Evolutionary conservation across 2,113 vertebrate species (phyloP), one percentile per base, ranked within the genome.

Genomic region (Boulengeromyrus knoepffleri): DNA sequence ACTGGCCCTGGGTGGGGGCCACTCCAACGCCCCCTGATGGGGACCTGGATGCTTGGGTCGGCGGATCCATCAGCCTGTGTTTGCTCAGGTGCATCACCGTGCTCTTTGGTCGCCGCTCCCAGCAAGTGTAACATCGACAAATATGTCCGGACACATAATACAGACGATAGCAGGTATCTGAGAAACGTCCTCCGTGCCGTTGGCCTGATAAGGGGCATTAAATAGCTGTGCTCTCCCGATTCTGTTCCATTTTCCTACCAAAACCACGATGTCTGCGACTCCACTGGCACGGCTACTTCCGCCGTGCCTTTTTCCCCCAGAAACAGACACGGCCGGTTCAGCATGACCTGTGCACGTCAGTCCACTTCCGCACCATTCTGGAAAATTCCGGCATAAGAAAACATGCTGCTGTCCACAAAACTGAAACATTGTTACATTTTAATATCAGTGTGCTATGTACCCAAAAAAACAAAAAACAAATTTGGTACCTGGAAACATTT

Each of bases 101-200:
- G 80, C 77, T 39, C 89, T 85, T 89, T 85, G 89, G 89, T 66
- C 89, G 39, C 89, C 80, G 53, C 89, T 62, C 89, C 89, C 52
- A 45, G 89, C 17, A n/a, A 85, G 84, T 17, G 36, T 84, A 89
- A 89, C 47, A 58, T 46, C 27, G 80, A 80, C 89, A 89, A 47
- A 89, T 58, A 89, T 24, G 50, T 83, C 52, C 53, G 13, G 13
- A 24, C 39, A 15, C 39, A 53, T 50, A 46, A 62, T 31, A 42
- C 12, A 27, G 52, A 21, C 17, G 39, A 47, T 66, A 62, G n/a
- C 5, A 5, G 52, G 24, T 42, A 36, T 45, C 49, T 31, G 49
- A 56, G 42, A 89, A 56, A 52, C 24, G 21, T 46, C 49, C 70
- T 21, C 70, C 27, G 3, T 46, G 52, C 50, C 52, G 27, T 19